A percentile compares a stretch with the other conserved stretches of the same genome.
Evolutionary conservation across 2,113 vertebrate genomes (phyloP).

Genomic region (human (Homo sapiens)): GRCh38 chr5:137310001-137310500

Average conservation of each 20-base stretch:
- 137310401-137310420: slow-evolving; percentile 61
- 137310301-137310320: neutral
- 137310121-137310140: neutral
- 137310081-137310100: neutral
- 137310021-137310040: neutral
- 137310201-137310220: neutral
- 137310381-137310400: neutral
- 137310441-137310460: slow-evolving; percentile 47
- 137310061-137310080: neutral
- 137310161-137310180: neutral
- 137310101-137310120: neutral
- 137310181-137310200: neutral
- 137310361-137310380: slow-evolving; percentile 46
- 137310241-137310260: neutral
- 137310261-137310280: neutral
- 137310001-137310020: neutral
- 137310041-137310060: neutral
- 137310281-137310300: neutral
- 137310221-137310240: neutral
- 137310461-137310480: slow-evolving; percentile 72
- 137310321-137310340: neutral
- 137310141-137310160: neutral
- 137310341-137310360: slow-evolving; percentile 5
- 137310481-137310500: slow-evolving; percentile 58
- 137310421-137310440: slow-evolving; percentile 58